Percentiles rank a stretch among this genome's conserved stretches.
These are phyloP conservation scores for Helicoverpa armigera DNA, from an alignment of 1,140 invertebrate genomes.

Conservation along the genomic window DNA sequence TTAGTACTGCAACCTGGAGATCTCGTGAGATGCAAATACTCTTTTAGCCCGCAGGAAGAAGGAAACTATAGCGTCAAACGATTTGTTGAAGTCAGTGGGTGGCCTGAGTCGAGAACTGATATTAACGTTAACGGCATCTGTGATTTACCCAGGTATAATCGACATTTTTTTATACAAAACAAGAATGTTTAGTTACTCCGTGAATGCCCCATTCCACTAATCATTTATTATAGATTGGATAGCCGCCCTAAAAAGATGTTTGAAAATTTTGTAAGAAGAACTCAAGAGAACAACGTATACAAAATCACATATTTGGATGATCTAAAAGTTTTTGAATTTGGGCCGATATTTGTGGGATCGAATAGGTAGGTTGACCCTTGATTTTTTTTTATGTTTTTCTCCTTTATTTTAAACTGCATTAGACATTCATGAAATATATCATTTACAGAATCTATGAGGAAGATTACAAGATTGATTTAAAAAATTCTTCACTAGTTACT, in stretches of 20 bases:
- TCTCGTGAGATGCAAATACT: slow-evolving; percentile 78
- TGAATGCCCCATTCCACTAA: neutral
- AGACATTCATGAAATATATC: slow-evolving; percentile 14
- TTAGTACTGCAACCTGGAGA: slow-evolving; percentile 77
- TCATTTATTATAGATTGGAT: slow-evolving; percentile 67
- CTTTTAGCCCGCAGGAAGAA: slow-evolving; percentile 75
- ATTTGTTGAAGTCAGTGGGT: slow-evolving; percentile 79
- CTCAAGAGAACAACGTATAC: slow-evolving; percentile 74
- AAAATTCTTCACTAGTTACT: slow-evolving; percentile 77
- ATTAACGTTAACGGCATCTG: slow-evolving; percentile 77
- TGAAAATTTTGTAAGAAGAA: slow-evolving; percentile 75
- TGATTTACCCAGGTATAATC: slow-evolving; percentile 76
- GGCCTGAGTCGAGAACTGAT: slow-evolving; percentile 75
- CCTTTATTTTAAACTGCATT: neutral
- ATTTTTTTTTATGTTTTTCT: neutral
- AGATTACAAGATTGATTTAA: slow-evolving; percentile 73
- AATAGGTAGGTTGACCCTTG: slow-evolving; percentile 60
- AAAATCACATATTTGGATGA: slow-evolving; percentile 81
- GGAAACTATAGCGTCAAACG: slow-evolving; percentile 75
- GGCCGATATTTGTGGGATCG: slow-evolving; percentile 77
- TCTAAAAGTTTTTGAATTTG: slow-evolving; percentile 78
- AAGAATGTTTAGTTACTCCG: neutral
- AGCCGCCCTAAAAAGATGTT: slow-evolving; percentile 83
- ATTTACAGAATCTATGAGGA: slow-evolving; percentile 79
- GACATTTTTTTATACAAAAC: neutral